Evolutionary conservation across 1,140 invertebrate species (phyloP), one percentile per base, ranked within the genome.

Genomic region (Hycleus phaleratus): DNA sequence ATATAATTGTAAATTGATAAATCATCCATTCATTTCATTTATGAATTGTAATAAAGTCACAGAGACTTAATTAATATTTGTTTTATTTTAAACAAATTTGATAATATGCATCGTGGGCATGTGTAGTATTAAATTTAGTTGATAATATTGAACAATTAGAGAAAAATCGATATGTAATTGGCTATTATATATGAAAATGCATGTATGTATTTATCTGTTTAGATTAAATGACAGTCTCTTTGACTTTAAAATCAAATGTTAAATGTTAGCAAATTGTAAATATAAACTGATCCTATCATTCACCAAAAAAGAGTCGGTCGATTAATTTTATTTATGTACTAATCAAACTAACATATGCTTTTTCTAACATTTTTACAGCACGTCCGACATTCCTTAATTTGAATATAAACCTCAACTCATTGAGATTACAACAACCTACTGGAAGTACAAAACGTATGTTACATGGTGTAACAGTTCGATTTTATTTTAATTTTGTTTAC

Each of bases 361-460:
- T 32, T 32, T 32, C 7, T 32, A 32, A 32, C 32, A 32, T 32
- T 76, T 81, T 80, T 92, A 93, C 91, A 95, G 93, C 91, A 78
- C 89, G 93, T 73, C 93, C 92, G 75, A 95, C 90, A 75, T 96
- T 94, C 84, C 85, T 96, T 80, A 95, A 94, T 86, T 85, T 94
- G 76, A 92, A 88, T 82, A 82, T 93, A 80, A 93, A 92, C 82
- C 83, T 92, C 78, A 93, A 92, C 82, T 86, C 88, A 72, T 81
- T 91, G 79, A 84, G 90, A 79, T 86, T 88, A 74, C 88, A 91
- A 81, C 88, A 88, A 78, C 81, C 85, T 68, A 82, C 84, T 76
- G 72, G 67, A 65, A 69, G 70, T 61, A 72, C 75, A 25, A 87
- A 87, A 85, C 82, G 85, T 86, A 86, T 77, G 85, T 86, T 61